Conservation (phyloP, 2,113 vertebrate species). For the Mus spicilegus region DNA sequence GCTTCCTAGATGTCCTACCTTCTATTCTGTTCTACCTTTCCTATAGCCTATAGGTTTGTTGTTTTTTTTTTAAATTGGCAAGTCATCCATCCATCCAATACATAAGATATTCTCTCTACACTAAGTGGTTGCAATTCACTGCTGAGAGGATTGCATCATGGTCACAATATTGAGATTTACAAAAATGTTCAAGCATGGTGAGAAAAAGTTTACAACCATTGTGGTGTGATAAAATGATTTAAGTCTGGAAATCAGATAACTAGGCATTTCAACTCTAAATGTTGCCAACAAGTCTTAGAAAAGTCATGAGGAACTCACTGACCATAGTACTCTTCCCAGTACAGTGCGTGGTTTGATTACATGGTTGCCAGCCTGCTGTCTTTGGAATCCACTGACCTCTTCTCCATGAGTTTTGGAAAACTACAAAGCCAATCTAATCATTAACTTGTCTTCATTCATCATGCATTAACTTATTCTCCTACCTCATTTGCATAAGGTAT, state of each 20-base stretch:
- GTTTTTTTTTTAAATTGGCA: no score
- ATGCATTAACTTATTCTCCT: constrained; percentile 29
- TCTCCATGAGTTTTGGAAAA: constrained; percentile 32
- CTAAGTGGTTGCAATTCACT: neutral
- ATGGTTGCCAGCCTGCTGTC: neutral
- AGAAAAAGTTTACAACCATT: neutral
- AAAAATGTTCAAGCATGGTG: neutral
- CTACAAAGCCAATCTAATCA: neutral
- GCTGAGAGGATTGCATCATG: constrained; percentile 4
- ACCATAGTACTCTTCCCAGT: neutral
- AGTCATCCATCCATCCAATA: no score
- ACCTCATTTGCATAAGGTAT: constrained; percentile 33
- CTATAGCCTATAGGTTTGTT: no score
- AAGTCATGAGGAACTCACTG: neutral
- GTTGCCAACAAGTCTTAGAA: neutral
- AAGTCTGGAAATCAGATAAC: neutral
- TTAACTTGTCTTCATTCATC: constrained; percentile 43
- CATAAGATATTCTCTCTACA: no score
- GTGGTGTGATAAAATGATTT: constrained; percentile 20
- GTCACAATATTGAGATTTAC: neutral
- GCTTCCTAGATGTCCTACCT: no score
- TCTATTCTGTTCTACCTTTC: no score
- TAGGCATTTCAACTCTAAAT: neutral
- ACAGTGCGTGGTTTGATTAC: neutral
- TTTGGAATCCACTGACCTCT: neutral